These are phyloP conservation scores for Martes flavigula DNA, from an alignment of 2,797 vertebrate species.

Conservation along the genomic window DNA sequence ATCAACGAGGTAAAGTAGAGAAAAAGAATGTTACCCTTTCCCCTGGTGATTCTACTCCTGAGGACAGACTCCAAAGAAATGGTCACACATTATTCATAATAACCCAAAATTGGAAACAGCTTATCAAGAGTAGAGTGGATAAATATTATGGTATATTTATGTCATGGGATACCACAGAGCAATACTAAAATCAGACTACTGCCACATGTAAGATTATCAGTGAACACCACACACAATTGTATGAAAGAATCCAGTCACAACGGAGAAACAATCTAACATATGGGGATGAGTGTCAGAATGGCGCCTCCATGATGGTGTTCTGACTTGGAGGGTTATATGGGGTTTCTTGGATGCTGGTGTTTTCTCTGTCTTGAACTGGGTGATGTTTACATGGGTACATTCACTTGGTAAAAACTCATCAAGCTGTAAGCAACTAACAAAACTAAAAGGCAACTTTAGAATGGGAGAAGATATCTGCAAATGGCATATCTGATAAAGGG, in stretches of 20 bases:
- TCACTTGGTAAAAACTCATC: not conserved
- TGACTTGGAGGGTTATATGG: fast-evolving
- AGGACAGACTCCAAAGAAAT: not conserved
- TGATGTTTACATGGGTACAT: fast-evolving
- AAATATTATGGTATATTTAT: fast-evolving
- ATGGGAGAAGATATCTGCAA: not conserved
- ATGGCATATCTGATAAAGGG: not conserved
- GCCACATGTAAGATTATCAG: fast-evolving
- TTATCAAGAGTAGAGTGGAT: not conserved
- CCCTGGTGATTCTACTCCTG: not conserved
- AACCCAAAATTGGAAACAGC: fast-evolving
- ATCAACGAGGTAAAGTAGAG: not conserved
- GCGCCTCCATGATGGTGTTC: fast-evolving
- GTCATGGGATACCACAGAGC: fast-evolving
- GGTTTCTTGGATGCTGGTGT: not conserved
- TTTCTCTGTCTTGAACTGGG: not conserved
- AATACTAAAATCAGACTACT: fast-evolving
- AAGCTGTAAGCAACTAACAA: not conserved
- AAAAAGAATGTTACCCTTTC: not conserved
- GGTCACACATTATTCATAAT: fast-evolving
- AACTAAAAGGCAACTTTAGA: not conserved
- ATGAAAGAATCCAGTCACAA: not conserved
- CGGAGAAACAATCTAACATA: fast-evolving
- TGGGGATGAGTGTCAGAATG: fast-evolving
- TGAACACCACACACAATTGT: fast-evolving